A percentile compares a stretch with the other conserved stretches of the same genome.
Conservation (phyloP, 2,888 invertebrate genomes). For the Drosophila anomalata region DNA sequence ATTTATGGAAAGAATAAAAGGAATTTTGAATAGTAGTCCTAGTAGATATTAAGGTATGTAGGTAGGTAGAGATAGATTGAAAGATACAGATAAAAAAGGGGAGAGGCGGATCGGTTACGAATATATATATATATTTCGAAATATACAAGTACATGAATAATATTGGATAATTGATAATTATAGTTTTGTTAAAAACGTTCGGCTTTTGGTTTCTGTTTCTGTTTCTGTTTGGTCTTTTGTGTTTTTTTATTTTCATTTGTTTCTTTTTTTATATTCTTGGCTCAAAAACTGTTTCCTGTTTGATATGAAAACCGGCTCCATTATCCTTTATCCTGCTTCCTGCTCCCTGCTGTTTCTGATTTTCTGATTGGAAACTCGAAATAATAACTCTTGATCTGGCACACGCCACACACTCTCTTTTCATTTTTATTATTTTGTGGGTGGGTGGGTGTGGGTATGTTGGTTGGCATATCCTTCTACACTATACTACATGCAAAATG, state of each 20-base stretch:
- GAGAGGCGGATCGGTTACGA: slow-evolving; percentile 26
- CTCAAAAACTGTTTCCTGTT: slow-evolving; percentile 1
- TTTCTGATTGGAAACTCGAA: slow-evolving; percentile 2
- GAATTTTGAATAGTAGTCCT: slow-evolving; percentile 24
- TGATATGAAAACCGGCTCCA: too few relatives aligned
- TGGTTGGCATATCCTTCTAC: slow-evolving; percentile 4
- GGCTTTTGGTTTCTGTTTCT: slow-evolving; percentile 2
- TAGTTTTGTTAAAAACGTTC: slow-evolving; percentile 24
- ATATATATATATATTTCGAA: slow-evolving; percentile 27
- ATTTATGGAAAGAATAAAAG: slow-evolving; percentile 24
- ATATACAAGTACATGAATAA: slow-evolving; percentile 69
- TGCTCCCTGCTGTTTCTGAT: too few relatives aligned
- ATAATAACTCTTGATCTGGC: slow-evolving; percentile 39
- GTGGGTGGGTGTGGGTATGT: background rate
- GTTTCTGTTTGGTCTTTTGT: background rate
- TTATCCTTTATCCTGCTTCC: background rate
- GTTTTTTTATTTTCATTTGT: background rate
- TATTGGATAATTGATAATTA: slow-evolving; percentile 50
- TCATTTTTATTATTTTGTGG: background rate
- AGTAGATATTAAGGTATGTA: slow-evolving; percentile 13
- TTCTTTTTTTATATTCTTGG: background rate
- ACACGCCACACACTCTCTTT: slow-evolving; percentile 11
- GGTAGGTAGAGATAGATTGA: slow-evolving; percentile 23
- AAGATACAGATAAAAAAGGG: slow-evolving; percentile 27
- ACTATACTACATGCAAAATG: slow-evolving; percentile 33